Base-by-base conservation (phyloP, 2,888 invertebrate species). In the Drosophila mulleri region DNA sequence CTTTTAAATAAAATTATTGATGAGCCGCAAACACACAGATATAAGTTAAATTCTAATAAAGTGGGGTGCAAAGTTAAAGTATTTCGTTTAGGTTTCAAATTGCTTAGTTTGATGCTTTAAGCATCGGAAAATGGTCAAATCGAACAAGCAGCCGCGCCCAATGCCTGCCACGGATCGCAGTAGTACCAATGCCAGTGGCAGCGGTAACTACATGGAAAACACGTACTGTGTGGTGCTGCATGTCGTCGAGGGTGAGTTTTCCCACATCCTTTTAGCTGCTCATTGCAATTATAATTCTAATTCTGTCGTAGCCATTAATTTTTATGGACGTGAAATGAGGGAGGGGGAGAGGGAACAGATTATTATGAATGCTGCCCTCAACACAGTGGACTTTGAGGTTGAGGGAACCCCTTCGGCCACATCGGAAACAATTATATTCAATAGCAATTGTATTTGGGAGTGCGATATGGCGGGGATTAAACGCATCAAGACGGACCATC, bases 371-470 rank as follows among this genome's bases (percentile, higher is more conserved):
- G 95, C 95, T 4, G 94, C 95, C 45, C 91, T 96, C 5, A 95
- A 95, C 93, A 95, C 95, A 1, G 94, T 95, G 76, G 94, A 95
- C 88, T 92, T 95, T 82, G 96, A 96, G 92, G 95, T 96, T 0
- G 96, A 96, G 86, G 94, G 94, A 16, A 94, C 94, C 11, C 93
- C 94, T 2, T 94, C 95, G 0, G 93, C 94, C 37, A 94, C 94
- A 53, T 93, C 94, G 63, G 86, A 88, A 56, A 75, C 88, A 2
- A 95, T 96, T 1, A 92, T 94, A 50, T 96, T 96, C 90, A 95
- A 95, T 74, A 96, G 95, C 26, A 96, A 96, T 90, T 94, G 97
- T 63, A 95, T 96, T 58, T 97, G 97, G 97, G 96, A 96, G 91
- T 95, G 96, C 3, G 96, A 96, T 80, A 96, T 96, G 92, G 94